Evolutionary conservation across 2,888 invertebrate genomes (phyloP).

Genomic region (Drosophila paramelanica): DNA sequence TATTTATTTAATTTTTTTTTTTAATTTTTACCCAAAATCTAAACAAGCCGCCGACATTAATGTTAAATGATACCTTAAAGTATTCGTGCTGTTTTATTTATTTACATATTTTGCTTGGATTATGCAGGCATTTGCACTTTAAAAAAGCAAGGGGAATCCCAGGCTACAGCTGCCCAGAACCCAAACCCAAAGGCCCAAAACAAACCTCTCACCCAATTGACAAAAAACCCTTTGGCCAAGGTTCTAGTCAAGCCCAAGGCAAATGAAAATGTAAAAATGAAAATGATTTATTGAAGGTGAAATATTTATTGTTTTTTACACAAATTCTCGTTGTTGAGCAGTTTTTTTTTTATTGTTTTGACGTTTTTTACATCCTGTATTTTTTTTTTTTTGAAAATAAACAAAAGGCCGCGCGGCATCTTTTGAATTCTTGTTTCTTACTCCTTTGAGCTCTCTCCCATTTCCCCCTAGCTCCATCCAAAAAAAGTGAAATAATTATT

Average conservation of each 20-base stretch:
- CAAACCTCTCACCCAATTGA: slow-evolving; percentile 24
- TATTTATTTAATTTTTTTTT: background rate
- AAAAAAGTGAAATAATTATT: slow-evolving; percentile 77
- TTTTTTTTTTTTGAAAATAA: slow-evolving; percentile 42
- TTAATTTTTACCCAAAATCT: background rate
- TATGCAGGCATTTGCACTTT: slow-evolving; percentile 45
- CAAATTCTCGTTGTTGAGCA: slow-evolving; percentile 53
- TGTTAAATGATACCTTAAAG: slow-evolving; percentile 30
- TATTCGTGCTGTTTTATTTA: slow-evolving; percentile 21
- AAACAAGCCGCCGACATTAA: background rate
- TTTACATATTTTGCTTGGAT: slow-evolving; percentile 42
- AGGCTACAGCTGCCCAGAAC: background rate
- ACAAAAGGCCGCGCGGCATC: slow-evolving; percentile 71
- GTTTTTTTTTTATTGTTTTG: slow-evolving; percentile 37
- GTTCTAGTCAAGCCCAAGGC: slow-evolving; percentile 5
- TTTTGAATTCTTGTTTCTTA: slow-evolving; percentile 70
- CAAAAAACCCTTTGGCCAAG: slow-evolving; percentile 31
- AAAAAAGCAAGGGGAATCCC: slow-evolving; percentile 5
- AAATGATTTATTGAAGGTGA: slow-evolving; percentile 84
- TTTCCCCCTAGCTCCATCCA: too few relatives aligned
- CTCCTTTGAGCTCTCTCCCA: slow-evolving; percentile 9
- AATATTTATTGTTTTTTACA: slow-evolving; percentile 83
- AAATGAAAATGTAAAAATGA: slow-evolving; percentile 53
- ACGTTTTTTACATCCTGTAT: slow-evolving; percentile 16
- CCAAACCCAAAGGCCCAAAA: slow-evolving; percentile 23